Percentiles rank a stretch among this genome's conserved stretches.
phyloP scores from a whole-genome alignment of 1,140 invertebrate species.

The Drosophila repleta region DNA sequence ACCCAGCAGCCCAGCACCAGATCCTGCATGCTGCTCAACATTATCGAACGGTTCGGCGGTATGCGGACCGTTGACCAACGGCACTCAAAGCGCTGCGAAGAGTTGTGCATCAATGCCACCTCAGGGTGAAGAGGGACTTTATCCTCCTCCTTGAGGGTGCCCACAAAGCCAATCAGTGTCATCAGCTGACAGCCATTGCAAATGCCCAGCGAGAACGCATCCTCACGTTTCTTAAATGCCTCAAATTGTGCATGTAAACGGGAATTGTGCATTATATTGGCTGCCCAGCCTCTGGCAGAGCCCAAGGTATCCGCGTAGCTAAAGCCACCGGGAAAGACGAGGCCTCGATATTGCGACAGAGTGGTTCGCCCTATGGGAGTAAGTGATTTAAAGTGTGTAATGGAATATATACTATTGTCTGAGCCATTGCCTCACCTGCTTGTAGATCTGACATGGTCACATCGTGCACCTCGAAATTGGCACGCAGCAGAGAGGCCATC shows the following conservation, averaged over 20 bases:
- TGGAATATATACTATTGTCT: background rate
- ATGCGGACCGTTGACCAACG: conserved; percentile 94
- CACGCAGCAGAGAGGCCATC: conserved; percentile 95
- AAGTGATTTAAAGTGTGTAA: background rate
- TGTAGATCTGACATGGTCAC: conserved; percentile 96
- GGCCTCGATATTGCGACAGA: conserved; percentile 92
- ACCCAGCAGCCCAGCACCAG: conserved; percentile 96
- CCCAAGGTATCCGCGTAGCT: conserved; percentile 99
- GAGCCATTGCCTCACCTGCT: conserved; percentile 82
- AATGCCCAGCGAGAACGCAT: conserved; percentile 98
- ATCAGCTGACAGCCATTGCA: conserved; percentile 99
- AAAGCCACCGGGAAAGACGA: conserved; percentile 98
- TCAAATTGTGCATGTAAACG: conserved; percentile 88
- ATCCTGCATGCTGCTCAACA: conserved; percentile 94
- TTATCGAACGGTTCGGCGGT: conserved; percentile 88
- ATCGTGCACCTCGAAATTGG: conserved; percentile 96
- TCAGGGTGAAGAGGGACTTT: conserved; percentile 82
- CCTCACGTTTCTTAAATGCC: conserved; percentile 88
- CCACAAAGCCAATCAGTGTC: conserved; percentile 93
- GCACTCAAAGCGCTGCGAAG: conserved; percentile 94
- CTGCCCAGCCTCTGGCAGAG: conserved; percentile 99
- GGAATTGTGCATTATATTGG: conserved; percentile 91
- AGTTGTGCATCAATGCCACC: conserved; percentile 93
- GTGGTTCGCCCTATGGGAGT: conserved; percentile 84
- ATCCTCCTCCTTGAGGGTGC: conserved; percentile 58